A percentile compares a stretch with the other conserved stretches of the same genome.
Evolutionary conservation across 2,888 invertebrate species (phyloP).

Genomic region (Kuschelorhynchus macadamiae): DNA sequence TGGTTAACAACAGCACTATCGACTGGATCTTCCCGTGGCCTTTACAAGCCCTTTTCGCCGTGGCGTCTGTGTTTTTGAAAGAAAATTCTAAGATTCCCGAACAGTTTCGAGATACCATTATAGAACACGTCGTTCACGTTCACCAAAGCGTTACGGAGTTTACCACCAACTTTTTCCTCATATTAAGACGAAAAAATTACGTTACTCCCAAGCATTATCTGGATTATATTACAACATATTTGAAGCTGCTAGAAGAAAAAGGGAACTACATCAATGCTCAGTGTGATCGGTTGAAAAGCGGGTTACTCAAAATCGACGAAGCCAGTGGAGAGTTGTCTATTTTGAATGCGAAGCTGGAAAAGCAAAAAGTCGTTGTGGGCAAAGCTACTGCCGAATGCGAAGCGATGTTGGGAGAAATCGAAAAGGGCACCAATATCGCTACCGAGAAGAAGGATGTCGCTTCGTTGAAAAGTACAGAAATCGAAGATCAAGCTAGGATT

Average conservation of each 20-base stretch:
- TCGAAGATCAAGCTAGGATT: slow-evolving; percentile 84
- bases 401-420: slow-evolving; percentile 81
- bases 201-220: slow-evolving; percentile 94
- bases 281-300: slow-evolving; percentile 80
- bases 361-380: slow-evolving; percentile 86
- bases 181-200: slow-evolving; percentile 85
- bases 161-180: slow-evolving; percentile 79
- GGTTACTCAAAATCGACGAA: slow-evolving; percentile 87
- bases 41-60: slow-evolving; percentile 87
- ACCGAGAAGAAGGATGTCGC: slow-evolving; percentile 85
- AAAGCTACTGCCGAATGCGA: slow-evolving; percentile 89
- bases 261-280: slow-evolving; percentile 74
- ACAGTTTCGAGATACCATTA: slow-evolving; percentile 75
- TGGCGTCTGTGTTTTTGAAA: slow-evolving; percentile 86
- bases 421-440: slow-evolving; percentile 79
- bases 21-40: slow-evolving; percentile 98
- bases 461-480: slow-evolving; percentile 84
- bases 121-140: slow-evolving; percentile 89
- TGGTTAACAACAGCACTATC: slow-evolving; percentile 92
- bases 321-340: slow-evolving; percentile 86
- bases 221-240: slow-evolving; percentile 86
- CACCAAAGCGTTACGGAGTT: slow-evolving; percentile 83
- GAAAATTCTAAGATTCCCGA: slow-evolving; percentile 71
- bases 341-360: slow-evolving; percentile 83
- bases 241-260: slow-evolving; percentile 82